Evolutionary conservation across 1,140 invertebrate genomes (phyloP).

Genomic region (Caenorhabditis remanei): DNA sequence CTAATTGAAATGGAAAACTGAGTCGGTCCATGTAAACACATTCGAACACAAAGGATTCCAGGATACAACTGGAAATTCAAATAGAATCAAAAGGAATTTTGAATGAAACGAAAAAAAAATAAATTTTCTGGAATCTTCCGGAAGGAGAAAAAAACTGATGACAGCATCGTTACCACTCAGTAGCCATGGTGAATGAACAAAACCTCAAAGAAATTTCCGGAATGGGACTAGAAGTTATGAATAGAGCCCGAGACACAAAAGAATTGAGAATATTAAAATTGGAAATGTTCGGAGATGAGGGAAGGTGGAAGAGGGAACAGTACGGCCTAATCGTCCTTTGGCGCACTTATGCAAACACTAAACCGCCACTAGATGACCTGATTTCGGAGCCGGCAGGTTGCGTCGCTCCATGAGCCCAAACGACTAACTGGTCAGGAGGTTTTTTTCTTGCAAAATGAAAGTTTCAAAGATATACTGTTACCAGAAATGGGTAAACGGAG

Average conservation of each 20-base stretch:
- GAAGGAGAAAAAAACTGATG: too few species aligned
- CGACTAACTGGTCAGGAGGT: not conserved
- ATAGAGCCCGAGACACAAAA: not conserved
- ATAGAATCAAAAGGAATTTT: not conserved
- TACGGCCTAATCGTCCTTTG: slow-evolving; percentile 44
- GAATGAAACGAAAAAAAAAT: not conserved
- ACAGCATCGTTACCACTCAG: too few species aligned
- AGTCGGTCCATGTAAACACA: not conserved
- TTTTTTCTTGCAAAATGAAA: slow-evolving; percentile 2
- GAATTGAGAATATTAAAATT: slow-evolving; percentile 27
- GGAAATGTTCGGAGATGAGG: not conserved
- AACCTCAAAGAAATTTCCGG: not conserved
- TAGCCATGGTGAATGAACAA: not conserved
- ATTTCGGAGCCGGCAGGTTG: slow-evolving; percentile 39
- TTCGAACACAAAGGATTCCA: not conserved
- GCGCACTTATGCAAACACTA: slow-evolving; percentile 55
- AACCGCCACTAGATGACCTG: slow-evolving; percentile 48
- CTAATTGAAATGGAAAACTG: not conserved
- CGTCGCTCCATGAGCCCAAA: not conserved
- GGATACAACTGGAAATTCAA: not conserved
- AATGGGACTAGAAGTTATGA: not conserved
- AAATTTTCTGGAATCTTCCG: too few species aligned
- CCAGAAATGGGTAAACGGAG: slow-evolving; percentile 31
- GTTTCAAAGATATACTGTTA: slow-evolving; percentile 37
- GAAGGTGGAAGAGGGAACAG: slow-evolving; percentile 45